Evolutionary conservation across 1,140 invertebrate species (phyloP).

Genomic region (Asbolus verrucosus): DNA sequence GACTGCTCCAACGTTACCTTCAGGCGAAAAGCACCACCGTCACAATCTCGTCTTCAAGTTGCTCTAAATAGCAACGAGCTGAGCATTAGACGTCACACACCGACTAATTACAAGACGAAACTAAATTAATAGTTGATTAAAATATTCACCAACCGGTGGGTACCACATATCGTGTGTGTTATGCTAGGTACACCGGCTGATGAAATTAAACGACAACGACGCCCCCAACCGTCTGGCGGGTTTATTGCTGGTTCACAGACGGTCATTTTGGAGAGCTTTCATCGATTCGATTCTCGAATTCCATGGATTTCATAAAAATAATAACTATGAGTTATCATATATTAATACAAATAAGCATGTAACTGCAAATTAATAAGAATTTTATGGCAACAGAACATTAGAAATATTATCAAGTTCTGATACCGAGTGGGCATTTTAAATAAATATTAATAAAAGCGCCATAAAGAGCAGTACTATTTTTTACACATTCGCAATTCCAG

Average conservation of each 20-base stretch:
- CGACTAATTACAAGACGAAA: constrained; percentile 36
- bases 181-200: background rate
- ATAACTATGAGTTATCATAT: too few relatives aligned
- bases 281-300: constrained; percentile 1
- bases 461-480: too few relatives aligned
- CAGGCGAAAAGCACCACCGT: constrained; percentile 25
- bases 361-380: too few relatives aligned
- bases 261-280: constrained; percentile 13
- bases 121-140: constrained; percentile 41
- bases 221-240: constrained; percentile 14
- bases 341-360: too few relatives aligned
- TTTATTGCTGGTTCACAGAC: constrained; percentile 25
- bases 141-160: constrained; percentile 32
- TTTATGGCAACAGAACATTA: too few relatives aligned
- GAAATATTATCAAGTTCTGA: too few relatives aligned
- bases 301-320: too few relatives aligned
- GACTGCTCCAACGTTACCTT: constrained; percentile 19
- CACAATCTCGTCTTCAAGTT: constrained; percentile 24
- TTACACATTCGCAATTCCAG: too few relatives aligned
- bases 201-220: constrained; percentile 19
- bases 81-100: constrained; percentile 8
- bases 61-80: constrained; percentile 24
- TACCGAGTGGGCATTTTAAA: too few relatives aligned
- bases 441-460: too few relatives aligned
- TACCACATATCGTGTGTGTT: constrained; percentile 9